phyloP scores from a whole-genome alignment of 1,140 invertebrate genomes.

The Lycorma delicatula region DNA sequence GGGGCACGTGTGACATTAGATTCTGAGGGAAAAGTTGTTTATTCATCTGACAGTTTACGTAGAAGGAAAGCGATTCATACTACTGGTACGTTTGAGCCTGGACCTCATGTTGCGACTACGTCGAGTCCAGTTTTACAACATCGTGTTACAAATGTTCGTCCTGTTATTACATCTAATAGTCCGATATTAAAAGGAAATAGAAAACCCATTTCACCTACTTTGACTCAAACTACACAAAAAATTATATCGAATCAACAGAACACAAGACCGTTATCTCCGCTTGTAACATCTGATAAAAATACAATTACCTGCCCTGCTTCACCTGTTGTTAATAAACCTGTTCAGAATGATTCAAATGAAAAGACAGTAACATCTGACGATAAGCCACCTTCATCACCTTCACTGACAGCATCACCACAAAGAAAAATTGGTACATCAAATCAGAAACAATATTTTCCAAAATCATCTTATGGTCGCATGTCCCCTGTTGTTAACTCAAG shows the following conservation, averaged over 20 bases:
- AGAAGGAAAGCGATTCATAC: constrained; percentile 71
- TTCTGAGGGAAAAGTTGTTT: constrained; percentile 82
- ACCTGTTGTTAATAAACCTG: not conserved
- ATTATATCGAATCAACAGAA: not conserved
- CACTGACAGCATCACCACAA: not conserved
- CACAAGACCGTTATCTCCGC: constrained; percentile 11
- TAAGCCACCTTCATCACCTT: not conserved
- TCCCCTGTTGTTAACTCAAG: not conserved
- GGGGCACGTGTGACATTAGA: constrained; percentile 77
- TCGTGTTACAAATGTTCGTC: constrained; percentile 26
- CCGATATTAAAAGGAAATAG: not conserved
- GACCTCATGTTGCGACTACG: constrained; percentile 36
- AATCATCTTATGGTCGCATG: constrained; percentile 11
- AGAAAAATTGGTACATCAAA: not conserved
- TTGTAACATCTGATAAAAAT: not conserved
- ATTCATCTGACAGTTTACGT: constrained; percentile 77
- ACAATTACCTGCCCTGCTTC: not conserved
- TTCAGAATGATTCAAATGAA: too few relatives aligned
- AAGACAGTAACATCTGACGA: not conserved
- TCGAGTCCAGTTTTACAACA: constrained; percentile 28
- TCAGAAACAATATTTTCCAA: constrained; percentile 15
- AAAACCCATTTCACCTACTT: constrained; percentile 1
- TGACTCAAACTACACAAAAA: not conserved
- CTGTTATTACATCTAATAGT: constrained; percentile 22
- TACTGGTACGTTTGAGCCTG: constrained; percentile 67